Percentiles rank a stretch among this genome's conserved stretches.
Conservation (phyloP, 2,113 vertebrate species). For the Peromyscus maniculatus region DNA sequence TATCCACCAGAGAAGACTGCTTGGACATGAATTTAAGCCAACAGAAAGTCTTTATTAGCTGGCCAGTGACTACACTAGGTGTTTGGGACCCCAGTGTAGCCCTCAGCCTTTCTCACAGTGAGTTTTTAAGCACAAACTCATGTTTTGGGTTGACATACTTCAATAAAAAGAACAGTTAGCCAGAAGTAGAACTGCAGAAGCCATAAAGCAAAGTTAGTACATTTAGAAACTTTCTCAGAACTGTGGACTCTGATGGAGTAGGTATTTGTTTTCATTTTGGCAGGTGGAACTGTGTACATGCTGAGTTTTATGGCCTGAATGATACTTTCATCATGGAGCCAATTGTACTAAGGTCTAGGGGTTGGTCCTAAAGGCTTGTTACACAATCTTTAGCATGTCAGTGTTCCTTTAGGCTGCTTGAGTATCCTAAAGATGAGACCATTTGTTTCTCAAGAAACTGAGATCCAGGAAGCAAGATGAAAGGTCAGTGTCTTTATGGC, state of each 20-base stretch:
- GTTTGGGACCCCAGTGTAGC: not conserved
- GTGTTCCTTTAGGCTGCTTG: not conserved
- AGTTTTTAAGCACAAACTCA: not conserved
- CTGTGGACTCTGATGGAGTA: not conserved
- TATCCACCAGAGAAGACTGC: not conserved
- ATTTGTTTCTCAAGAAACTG: not conserved
- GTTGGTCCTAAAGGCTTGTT: not conserved
- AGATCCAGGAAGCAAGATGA: not conserved
- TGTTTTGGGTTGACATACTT: too few relatives aligned
- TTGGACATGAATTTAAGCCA: not conserved
- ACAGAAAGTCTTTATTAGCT: too few relatives aligned
- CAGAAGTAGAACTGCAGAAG: not conserved
- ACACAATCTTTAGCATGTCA: not conserved
- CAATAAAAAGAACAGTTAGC: not conserved
- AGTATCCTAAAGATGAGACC: not conserved
- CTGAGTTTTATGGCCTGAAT: not conserved
- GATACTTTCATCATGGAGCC: not conserved
- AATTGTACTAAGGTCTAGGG: not conserved
- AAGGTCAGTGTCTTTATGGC: not conserved
- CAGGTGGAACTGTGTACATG: not conserved
- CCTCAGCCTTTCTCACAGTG: not conserved
- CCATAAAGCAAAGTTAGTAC: not conserved
- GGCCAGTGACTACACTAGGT: not conserved
- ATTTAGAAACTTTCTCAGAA: not conserved
- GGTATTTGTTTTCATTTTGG: not conserved